A percentile compares a stretch with the other conserved stretches of the same genome.
Evolutionary conservation across 2,113 vertebrate genomes (phyloP).

Genomic region (Eptesicus fuscus): DNA sequence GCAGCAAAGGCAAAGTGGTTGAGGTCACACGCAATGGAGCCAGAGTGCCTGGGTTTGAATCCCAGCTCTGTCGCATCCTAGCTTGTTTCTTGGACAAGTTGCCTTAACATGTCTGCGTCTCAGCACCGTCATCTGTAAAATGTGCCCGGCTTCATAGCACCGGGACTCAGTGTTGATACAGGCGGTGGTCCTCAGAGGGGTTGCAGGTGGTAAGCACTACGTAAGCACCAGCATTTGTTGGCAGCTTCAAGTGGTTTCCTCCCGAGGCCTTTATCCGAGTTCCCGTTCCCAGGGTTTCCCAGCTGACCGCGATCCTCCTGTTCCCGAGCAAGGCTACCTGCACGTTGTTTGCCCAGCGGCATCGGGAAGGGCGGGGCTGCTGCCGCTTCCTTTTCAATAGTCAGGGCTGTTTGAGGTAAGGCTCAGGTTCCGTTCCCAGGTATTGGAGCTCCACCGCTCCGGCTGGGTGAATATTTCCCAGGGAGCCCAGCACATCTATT

Average conservation of each 20-base stretch:
- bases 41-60: neutral
- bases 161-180: neutral
- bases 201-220: neutral
- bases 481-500: conserved; percentile 33
- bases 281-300: neutral
- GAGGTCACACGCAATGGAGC: neutral
- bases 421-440: neutral
- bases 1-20: neutral
- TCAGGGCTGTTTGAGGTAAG: neutral
- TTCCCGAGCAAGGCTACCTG: neutral
- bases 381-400: neutral
- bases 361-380: neutral
- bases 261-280: neutral
- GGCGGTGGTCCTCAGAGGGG: neutral
- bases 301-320: too few relatives aligned
- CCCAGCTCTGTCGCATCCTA: neutral
- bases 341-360: neutral
- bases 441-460: neutral
- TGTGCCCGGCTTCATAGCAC: neutral
- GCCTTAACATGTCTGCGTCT: neutral
- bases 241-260: rapidly evolving
- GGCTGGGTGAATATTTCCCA: neutral
- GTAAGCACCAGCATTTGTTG: rapidly evolving
- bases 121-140: neutral
- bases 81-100: neutral